These are phyloP conservation scores for Strongylocentrotus purpuratus DNA, from an alignment of 35 echinoderm and acorn worm genomes.

Conservation along the genomic window DNA sequence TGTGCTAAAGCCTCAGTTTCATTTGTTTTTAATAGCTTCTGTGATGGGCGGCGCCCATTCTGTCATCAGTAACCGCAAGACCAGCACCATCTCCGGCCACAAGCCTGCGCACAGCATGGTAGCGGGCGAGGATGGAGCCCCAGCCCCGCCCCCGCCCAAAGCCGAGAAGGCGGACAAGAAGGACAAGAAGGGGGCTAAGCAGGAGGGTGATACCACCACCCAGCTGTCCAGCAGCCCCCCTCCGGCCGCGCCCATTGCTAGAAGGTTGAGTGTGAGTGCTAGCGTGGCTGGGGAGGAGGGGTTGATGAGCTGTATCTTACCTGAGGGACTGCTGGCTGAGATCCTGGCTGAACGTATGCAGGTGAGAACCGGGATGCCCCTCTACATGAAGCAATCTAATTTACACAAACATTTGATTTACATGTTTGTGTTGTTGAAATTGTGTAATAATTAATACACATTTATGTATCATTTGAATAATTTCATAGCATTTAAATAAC, in stretches of 20 bases:
- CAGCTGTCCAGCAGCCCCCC: conserved; percentile 87
- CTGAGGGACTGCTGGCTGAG: conserved; percentile 85
- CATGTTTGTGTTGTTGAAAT: not conserved
- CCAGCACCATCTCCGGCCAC: conserved; percentile 99
- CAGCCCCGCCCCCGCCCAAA: not conserved
- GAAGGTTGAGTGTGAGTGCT: conserved; percentile 90
- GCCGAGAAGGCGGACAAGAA: conserved; percentile 71
- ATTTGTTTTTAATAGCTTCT: conserved; percentile 44
- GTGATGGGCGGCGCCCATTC: conserved; percentile 90
- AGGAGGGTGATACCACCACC: conserved; percentile 81
- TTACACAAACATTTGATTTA: not conserved
- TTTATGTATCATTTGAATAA: too few species aligned
- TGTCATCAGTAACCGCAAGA: conserved; percentile 94
- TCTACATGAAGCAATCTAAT: not conserved
- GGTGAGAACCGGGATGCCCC: conserved; percentile 50
- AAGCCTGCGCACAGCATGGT: conserved; percentile 66
- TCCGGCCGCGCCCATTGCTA: conserved; percentile 87
- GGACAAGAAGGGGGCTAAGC: conserved; percentile 83
- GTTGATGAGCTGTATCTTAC: conserved; percentile 93
- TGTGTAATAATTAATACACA: not conserved
- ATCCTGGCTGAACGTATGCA: conserved; percentile 91
- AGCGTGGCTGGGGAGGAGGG: conserved; percentile 98
- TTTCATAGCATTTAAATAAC: too few species aligned
- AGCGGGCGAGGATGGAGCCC: conserved; percentile 55
- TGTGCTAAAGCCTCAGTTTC: too few species aligned